Base-by-base conservation (phyloP, 2,797 vertebrate species). In the Hypotaenidia philippensis region DNA sequence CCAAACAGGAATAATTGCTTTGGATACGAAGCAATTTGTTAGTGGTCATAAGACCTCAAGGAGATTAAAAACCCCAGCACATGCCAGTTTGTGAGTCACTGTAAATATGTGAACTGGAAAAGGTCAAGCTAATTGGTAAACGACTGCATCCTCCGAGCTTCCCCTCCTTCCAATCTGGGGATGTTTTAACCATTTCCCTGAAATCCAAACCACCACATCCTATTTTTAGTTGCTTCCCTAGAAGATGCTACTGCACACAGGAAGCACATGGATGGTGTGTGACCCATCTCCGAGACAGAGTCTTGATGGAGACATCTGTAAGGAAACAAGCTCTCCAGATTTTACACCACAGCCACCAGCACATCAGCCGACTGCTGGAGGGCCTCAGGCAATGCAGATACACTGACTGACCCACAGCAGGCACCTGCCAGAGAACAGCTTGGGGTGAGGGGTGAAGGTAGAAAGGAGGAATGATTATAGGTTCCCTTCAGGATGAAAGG, bases 81-180 rank as follows among this genome's bases (percentile, higher is more conserved):
- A 96, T 96, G 89, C 90, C 70, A 94, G 74, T 90, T 89, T 36
- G 63, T 97, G 98, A 98, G 97, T 97, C 97, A 97, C 84, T 50
- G 91, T 84, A 81, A 94, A 91, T 94, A 95, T 82, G 90, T 80
- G 91, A 96, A 96, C 84, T 94, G 70, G 88, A 97, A 96, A 97
- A 97, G 97, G 97, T 97, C 91, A 68, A 86, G 94, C 65, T 96
- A 86, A 90, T 89, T 74, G 59, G 96, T 96, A 97, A 97, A 97
- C 97, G 97, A 91, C 72, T 75, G 65, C 10, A 55, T 86, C 86
- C 94, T 95, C 84, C 36, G 65, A 91, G 80, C 87, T 97, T 94
- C 93, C 94, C 91, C 92, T 94, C 96, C 93, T 90, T 91, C 87
- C 14, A 13, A 87, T 93, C 38, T 72, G 84, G 44, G 70, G 79